Conservation (phyloP, 2,888 invertebrate genomes). For the Tipula vernalis region DNA sequence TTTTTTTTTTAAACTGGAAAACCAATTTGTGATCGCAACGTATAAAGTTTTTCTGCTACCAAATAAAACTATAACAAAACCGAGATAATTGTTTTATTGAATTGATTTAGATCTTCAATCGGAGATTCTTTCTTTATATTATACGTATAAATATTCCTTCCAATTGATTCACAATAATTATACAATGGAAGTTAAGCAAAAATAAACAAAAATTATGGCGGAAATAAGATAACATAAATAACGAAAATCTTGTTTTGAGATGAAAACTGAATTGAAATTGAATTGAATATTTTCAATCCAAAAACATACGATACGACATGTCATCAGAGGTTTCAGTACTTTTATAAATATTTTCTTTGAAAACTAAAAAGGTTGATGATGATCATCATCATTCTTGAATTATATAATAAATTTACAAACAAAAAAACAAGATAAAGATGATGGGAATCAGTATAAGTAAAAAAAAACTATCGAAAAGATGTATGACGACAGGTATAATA, state of each 20-base stretch:
- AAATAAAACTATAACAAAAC: not conserved
- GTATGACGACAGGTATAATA: not conserved
- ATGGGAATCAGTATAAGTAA: not conserved
- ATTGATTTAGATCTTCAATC: not conserved
- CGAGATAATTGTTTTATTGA: not conserved
- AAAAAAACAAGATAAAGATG: not conserved
- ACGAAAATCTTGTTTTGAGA: not conserved
- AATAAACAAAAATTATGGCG: not conserved
- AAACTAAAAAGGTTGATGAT: not conserved
- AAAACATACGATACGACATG: not conserved
- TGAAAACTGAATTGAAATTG: not conserved
- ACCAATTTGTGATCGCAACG: not conserved
- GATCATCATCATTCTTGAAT: not conserved
- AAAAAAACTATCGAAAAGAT: not conserved
- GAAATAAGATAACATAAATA: not conserved
- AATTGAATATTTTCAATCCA: not conserved
- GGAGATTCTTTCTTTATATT: not conserved
- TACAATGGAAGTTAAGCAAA: not conserved
- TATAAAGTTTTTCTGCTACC: not conserved
- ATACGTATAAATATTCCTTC: not conserved
- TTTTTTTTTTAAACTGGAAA: not conserved
- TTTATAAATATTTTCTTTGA: not conserved
- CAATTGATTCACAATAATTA: conserved; percentile 4
- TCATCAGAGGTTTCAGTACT: not conserved
- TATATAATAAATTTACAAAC: not conserved